phyloP scores from a whole-genome alignment of 2,113 vertebrate genomes.

The Sialia sialis region DNA sequence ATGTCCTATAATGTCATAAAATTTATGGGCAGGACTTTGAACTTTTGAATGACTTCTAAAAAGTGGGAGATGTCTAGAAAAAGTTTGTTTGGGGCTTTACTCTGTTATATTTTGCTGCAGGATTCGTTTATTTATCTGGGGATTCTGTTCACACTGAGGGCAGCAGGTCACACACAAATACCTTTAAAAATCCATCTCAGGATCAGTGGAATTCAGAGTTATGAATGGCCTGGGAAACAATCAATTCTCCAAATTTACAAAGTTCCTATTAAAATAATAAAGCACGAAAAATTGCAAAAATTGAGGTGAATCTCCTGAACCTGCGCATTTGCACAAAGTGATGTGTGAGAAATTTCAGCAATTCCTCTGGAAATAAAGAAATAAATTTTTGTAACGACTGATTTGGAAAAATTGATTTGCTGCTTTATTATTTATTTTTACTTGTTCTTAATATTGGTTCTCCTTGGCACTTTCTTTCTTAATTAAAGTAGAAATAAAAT shows the following conservation, averaged over 20 bases:
- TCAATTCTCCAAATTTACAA: neutral
- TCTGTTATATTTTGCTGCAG: neutral
- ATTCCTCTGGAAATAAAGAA: neutral
- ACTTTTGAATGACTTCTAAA: neutral
- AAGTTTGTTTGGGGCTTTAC: neutral
- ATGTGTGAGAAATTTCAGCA: neutral
- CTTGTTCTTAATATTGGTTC: neutral
- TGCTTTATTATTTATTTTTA: neutral
- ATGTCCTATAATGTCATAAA: neutral
- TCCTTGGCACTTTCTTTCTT: neutral
- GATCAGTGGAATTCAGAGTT: neutral
- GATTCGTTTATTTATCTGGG: neutral
- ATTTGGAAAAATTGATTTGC: neutral
- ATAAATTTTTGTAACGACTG: neutral
- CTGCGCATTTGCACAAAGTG: fast-evolving
- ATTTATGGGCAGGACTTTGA: neutral
- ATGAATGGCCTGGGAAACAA: neutral
- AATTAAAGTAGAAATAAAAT: neutral
- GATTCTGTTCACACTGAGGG: neutral
- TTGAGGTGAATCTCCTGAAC: neutral
- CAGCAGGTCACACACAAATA: neutral
- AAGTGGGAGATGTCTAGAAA: neutral
- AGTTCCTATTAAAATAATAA: neutral
- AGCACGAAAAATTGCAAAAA: neutral
- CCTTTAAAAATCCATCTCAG: neutral